phyloP scores from a whole-genome alignment of 2,113 vertebrate species.

The Ranitomeya variabilis region DNA sequence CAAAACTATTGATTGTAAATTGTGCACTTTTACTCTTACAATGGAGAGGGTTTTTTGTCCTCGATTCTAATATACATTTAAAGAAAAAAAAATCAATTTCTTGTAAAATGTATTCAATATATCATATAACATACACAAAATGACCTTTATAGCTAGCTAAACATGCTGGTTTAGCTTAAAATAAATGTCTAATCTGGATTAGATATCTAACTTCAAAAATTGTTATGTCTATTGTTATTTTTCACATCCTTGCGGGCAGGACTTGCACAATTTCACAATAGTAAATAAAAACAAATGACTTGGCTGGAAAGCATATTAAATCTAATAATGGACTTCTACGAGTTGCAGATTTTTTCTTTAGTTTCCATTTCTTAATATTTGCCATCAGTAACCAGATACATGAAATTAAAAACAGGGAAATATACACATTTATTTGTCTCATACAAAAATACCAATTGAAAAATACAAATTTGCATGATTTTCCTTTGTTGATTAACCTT shows the following conservation, averaged over 20 bases:
- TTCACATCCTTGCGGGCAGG: slow-evolving; percentile 16
- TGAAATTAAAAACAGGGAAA: slow-evolving; percentile 31
- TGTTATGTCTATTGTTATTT: slow-evolving; percentile 18
- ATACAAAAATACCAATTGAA: slow-evolving; percentile 8
- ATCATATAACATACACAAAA: not conserved
- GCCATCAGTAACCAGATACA: not conserved
- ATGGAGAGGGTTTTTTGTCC: not conserved
- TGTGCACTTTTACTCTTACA: not conserved
- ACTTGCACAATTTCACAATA: slow-evolving; percentile 23
- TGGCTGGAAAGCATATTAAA: slow-evolving; percentile 22
- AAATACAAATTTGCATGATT: not conserved
- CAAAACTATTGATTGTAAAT: not conserved
- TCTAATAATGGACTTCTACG: slow-evolving; percentile 45
- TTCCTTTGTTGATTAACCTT: not conserved
- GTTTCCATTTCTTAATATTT: slow-evolving; percentile 42
- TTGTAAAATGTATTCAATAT: not conserved
- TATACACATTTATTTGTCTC: slow-evolving; percentile 19
- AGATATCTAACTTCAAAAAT: not conserved
- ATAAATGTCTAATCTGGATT: not conserved
- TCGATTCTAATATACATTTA: not conserved
- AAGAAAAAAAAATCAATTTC: not conserved
- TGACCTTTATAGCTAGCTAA: not conserved
- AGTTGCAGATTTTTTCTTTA: slow-evolving; percentile 26
- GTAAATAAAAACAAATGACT: slow-evolving; percentile 52
- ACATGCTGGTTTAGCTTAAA: not conserved